Evolutionary conservation across 1,140 invertebrate species (phyloP).

Genomic region (Brachionus plicatilis): DNA sequence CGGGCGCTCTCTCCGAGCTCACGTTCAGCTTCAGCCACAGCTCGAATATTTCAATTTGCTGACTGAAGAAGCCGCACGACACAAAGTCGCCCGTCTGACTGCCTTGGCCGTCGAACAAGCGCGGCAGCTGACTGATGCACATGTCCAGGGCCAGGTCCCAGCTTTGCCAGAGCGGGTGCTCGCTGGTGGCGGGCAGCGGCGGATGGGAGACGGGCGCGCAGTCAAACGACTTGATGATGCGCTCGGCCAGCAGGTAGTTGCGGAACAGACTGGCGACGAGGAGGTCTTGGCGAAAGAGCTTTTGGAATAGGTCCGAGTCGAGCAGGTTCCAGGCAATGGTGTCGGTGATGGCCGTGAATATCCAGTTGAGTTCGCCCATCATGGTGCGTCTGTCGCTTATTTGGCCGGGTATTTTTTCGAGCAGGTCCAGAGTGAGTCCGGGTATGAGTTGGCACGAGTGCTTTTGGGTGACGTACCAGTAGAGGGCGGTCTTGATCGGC

Average conservation of each 20-base stretch:
- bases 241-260: slow-evolving; percentile 90
- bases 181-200: slow-evolving; percentile 72
- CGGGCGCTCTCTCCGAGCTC: slow-evolving; percentile 59
- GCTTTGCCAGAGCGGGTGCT: slow-evolving; percentile 70
- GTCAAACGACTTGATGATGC: slow-evolving; percentile 91
- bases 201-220: slow-evolving; percentile 88
- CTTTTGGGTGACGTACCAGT: slow-evolving; percentile 36
- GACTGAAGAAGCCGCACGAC: slow-evolving; percentile 9
- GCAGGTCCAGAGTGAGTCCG: slow-evolving; percentile 55
- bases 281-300: slow-evolving; percentile 83
- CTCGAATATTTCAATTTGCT: slow-evolving; percentile 38
- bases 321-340: slow-evolving; percentile 99
- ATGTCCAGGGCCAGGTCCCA: slow-evolving; percentile 95
- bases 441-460: slow-evolving; percentile 42
- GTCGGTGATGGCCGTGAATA: slow-evolving; percentile 98
- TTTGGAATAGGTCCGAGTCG: slow-evolving; percentile 85
- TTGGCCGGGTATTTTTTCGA: slow-evolving; percentile 74
- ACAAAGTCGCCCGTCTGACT: not conserved
- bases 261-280: slow-evolving; percentile 95
- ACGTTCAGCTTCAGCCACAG: slow-evolving; percentile 4
- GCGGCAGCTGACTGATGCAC: slow-evolving; percentile 78
- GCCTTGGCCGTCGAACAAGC: not conserved
- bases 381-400: slow-evolving; percentile 90
- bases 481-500: slow-evolving; percentile 82
- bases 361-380: slow-evolving; percentile 98